Evolutionary conservation across 30 jellyfish, hydroid and myxozoan species (phyloP), one percentile per base, ranked within the genome.

Genomic region (Catostylus mosaicus): DNA sequence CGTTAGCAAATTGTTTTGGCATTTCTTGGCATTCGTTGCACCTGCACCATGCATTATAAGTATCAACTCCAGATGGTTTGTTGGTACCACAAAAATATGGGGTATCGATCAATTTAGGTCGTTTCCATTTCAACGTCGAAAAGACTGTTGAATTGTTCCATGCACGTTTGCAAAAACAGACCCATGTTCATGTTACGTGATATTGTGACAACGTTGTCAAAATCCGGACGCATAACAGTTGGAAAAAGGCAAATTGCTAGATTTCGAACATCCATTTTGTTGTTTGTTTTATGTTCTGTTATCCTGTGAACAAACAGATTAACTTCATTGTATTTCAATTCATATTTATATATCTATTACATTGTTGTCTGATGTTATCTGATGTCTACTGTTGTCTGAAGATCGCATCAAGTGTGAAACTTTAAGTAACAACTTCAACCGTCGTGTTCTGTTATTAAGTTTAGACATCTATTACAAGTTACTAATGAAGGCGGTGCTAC

Each of bases 171-270:
- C 37, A 93, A 63, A 59, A 93, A 93, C 19, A 93, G 88, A 40
- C 97, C 94, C 98, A 93, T 93, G 90, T 93, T 93, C 98, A 93
- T 93, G 56, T 87, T 82, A 47, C 87, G 97, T 5, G 95, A 61
- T 63, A 93, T 67, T 35, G 84, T 93, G 52, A 91, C 96, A 11
- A 81, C 32, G 64, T 92, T 80, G 33, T 88, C 31, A 57, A 87
- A 81, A 45, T 86, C 96, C 12, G 98, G 98, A 2, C 98, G 93
- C 95, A 93, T 73, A 32, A 93, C 74, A 19, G 98, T 93, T 16
- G 98, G 98, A 51, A 87, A 93, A 71, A 93, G 88, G 46, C 93
- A 90, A 20, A 81, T 93, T 11, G 92, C 97, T 50, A 93, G 38
- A 57, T 93, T 93, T 30, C 98, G 84, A 11, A 82, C 97, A 67